phyloP scores from a whole-genome alignment of 1,140 invertebrate genomes.

The Ips typographus region DNA sequence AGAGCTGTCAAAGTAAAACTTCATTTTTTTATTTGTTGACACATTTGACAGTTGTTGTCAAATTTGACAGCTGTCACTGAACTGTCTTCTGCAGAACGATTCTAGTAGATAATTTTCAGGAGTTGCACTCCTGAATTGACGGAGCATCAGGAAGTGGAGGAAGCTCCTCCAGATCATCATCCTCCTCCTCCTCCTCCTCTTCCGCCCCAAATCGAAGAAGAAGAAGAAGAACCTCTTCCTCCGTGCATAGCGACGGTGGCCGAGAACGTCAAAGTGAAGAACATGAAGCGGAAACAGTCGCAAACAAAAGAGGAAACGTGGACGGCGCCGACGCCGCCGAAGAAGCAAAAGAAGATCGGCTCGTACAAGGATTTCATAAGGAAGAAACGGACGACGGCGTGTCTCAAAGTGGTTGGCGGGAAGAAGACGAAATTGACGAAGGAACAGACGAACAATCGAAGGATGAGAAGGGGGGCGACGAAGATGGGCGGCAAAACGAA shows the following conservation, averaged over 20 bases:
- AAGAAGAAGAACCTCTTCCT: conserved; percentile 36
- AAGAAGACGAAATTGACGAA: conserved; percentile 52
- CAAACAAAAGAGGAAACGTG: conserved; percentile 39
- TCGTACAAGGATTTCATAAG: conserved; percentile 54
- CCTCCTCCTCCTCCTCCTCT: too few species aligned
- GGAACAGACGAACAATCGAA: conserved; percentile 46
- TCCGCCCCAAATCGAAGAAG: background rate
- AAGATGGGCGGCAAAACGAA: conserved; percentile 22
- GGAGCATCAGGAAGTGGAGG: too few species aligned
- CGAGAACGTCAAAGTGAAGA: conserved; percentile 52
- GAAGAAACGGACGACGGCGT: conserved; percentile 44
- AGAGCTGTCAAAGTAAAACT: too few species aligned
- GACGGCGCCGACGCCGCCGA: conserved; percentile 25
- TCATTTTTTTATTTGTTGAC: too few species aligned
- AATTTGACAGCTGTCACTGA: too few species aligned
- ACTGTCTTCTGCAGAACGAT: too few species aligned
- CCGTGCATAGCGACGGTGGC: conserved; percentile 48
- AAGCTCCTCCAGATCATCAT: too few species aligned
- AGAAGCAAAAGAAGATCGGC: conserved; percentile 45
- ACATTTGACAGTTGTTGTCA: too few species aligned
- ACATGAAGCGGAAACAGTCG: conserved; percentile 50
- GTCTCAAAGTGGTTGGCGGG: conserved; percentile 52
- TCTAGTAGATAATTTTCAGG: too few species aligned
- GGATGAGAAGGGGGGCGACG: conserved; percentile 31
- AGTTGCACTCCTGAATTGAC: too few species aligned